Evolutionary conservation across 1,140 invertebrate genomes (phyloP), one percentile per base, ranked within the genome.

Genomic region (Conus ventricosus): DNA sequence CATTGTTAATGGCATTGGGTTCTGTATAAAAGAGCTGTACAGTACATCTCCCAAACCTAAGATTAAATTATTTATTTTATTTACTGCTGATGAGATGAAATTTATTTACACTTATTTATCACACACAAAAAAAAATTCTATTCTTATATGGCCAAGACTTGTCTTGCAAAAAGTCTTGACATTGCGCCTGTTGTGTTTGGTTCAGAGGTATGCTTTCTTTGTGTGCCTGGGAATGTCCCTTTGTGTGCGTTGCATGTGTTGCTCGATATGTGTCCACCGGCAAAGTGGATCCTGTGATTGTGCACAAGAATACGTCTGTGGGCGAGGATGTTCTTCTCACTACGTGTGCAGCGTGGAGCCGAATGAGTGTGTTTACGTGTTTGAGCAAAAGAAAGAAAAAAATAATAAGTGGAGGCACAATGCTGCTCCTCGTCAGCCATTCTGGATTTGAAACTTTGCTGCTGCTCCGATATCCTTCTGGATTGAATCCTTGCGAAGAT

Each of bases 21-120:
- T 67, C 71, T 67, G 63, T 54, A 39, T 54, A 78, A 23, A 86
- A 54, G 8, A 57, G 57, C 82, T 78, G 71, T 78, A 57, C 71
- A 87, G 71, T n/a, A 78, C 15, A 55, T n/a, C 51, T 86, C 71
- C 85, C 71, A 86, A 55, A 87, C 11, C 67, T 76, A 57, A 87
- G 54, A 80, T 55, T 78, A 54, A 23, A 39, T 27, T 78, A 87
- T 87, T 87, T 87, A 87, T 87, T 87, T 85, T 87, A 57, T 87
- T 87, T 55, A 87, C 85, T 87, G 85, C 85, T 87, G 85, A 87
- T 75, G 39, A 87, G 39, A 87, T 78, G 53, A 75, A 87, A 55
- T 39, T 87, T 84, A 81, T 81, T 81, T 81, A 81, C 57, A 84
- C 57, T 87, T 87, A 87, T 87, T 87, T 87, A 87, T 39, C 85